phyloP scores from a whole-genome alignment of 2,888 invertebrate species.

The Luperina nickerlii region DNA sequence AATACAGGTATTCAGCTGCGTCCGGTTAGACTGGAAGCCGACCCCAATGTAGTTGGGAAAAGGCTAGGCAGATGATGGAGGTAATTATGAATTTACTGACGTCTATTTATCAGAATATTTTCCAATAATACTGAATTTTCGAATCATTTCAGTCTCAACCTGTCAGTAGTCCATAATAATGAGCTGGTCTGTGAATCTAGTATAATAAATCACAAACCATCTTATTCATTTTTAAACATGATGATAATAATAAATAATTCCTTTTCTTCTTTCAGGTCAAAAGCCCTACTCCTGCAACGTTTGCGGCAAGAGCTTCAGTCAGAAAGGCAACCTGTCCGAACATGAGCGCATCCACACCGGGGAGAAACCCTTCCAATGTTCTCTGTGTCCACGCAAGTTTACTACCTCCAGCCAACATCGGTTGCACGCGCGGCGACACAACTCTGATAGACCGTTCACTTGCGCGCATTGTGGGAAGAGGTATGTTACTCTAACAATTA shows the following conservation, averaged over 20 bases:
- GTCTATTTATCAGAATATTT: too few species aligned
- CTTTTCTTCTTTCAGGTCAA: conserved; percentile 76
- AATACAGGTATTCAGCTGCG: too few species aligned
- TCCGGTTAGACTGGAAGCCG: too few species aligned
- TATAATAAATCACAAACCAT: not conserved
- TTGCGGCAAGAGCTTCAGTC: conserved; percentile 94
- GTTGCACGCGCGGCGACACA: conserved; percentile 91
- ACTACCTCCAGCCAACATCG: conserved; percentile 94
- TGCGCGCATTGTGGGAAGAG: conserved; percentile 77
- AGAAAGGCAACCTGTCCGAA: conserved; percentile 94
- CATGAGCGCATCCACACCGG: conserved; percentile 94
- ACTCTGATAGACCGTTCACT: conserved; percentile 85
- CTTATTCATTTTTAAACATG: not conserved
- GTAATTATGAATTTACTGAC: too few species aligned
- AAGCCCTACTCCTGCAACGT: conserved; percentile 92
- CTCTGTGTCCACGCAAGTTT: conserved; percentile 92
- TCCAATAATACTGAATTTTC: too few species aligned
- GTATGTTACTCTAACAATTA: conserved; percentile 41
- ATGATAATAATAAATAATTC: not conserved
- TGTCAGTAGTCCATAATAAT: not conserved
- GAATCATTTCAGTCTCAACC: not conserved
- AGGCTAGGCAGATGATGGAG: too few species aligned
- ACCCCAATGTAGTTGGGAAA: too few species aligned
- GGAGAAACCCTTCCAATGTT: conserved; percentile 94
- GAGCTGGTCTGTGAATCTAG: not conserved